These are phyloP conservation scores for Cataglyphis rosenhaueri DNA, from an alignment of 2,888 invertebrate species.

Conservation along the genomic window DNA sequence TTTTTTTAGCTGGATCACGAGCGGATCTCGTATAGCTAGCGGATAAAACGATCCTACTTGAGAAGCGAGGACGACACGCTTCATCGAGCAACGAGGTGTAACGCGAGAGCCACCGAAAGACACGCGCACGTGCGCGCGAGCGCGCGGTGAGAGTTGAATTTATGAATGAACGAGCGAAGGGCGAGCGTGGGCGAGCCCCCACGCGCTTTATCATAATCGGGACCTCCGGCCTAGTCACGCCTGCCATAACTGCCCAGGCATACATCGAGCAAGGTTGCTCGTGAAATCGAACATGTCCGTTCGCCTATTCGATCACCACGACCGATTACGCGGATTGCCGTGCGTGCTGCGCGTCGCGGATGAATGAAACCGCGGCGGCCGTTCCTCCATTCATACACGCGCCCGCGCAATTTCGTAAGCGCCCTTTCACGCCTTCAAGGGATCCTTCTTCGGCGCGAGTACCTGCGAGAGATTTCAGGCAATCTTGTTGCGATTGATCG, in stretches of 20 bases:
- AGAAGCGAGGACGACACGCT: conserved; percentile 47
- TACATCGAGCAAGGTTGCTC: conserved; percentile 80
- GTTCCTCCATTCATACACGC: conserved; percentile 65
- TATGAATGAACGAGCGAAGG: conserved; percentile 77
- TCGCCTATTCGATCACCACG: conserved; percentile 53
- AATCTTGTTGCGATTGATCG: background rate
- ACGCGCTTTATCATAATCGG: conserved; percentile 85
- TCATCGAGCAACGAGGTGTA: conserved; percentile 60
- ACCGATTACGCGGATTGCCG: conserved; percentile 60
- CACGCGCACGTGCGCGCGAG: conserved; percentile 59
- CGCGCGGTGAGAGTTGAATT: conserved; percentile 76
- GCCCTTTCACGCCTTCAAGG: conserved; percentile 58
- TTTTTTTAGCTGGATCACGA: background rate
- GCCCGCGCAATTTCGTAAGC: conserved; percentile 64
- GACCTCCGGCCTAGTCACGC: conserved; percentile 83
- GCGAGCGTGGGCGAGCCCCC: conserved; percentile 82
- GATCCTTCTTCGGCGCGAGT: conserved; percentile 54
- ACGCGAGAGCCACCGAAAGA: conserved; percentile 68
- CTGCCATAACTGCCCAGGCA: conserved; percentile 78
- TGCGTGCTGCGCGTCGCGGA: conserved; percentile 56
- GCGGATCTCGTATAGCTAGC: background rate
- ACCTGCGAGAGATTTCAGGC: background rate
- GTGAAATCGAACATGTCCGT: conserved; percentile 69
- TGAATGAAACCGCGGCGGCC: conserved; percentile 69
- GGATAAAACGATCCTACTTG: conserved; percentile 14